Evolutionary conservation across 2,888 invertebrate species (phyloP).

Genomic region (Zaprionus bogoriensis): DNA sequence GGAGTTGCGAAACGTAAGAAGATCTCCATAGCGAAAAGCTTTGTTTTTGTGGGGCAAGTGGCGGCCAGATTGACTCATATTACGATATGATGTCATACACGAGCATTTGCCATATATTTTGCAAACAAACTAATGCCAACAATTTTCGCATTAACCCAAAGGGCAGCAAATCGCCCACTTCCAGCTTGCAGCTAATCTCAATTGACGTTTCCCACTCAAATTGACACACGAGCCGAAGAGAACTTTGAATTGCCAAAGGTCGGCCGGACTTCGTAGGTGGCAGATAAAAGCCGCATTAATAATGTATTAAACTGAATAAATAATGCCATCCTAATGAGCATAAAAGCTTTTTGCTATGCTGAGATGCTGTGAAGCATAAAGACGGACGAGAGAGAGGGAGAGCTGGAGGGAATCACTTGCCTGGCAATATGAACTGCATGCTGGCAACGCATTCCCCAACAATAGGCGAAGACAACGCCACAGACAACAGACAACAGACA

Average conservation of each 20-base stretch:
- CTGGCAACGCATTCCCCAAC: constrained; percentile 9
- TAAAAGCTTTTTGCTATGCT: constrained; percentile 32
- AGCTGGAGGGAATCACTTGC: too few species aligned
- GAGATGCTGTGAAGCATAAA: too few species aligned
- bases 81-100: neutral
- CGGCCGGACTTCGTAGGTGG: constrained; percentile 14
- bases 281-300: neutral
- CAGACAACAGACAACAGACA: constrained; percentile 21
- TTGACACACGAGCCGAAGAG: neutral
- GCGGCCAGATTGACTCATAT: neutral
- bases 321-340: constrained; percentile 12
- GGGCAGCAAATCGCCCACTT: neutral
- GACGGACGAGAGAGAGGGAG: too few species aligned
- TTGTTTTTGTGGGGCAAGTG: too few species aligned
- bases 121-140: too few species aligned
- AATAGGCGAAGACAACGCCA: constrained; percentile 1
- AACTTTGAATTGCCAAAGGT: constrained; percentile 24
- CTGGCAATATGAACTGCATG: too few species aligned
- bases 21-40: too few species aligned
- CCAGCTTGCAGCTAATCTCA: too few species aligned
- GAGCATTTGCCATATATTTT: too few species aligned
- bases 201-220: neutral
- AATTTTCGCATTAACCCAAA: too few species aligned
- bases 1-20: too few species aligned
- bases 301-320: constrained; percentile 15